phyloP scores from a whole-genome alignment of 1,140 invertebrate genomes.

The Harlomillsia oculata region DNA sequence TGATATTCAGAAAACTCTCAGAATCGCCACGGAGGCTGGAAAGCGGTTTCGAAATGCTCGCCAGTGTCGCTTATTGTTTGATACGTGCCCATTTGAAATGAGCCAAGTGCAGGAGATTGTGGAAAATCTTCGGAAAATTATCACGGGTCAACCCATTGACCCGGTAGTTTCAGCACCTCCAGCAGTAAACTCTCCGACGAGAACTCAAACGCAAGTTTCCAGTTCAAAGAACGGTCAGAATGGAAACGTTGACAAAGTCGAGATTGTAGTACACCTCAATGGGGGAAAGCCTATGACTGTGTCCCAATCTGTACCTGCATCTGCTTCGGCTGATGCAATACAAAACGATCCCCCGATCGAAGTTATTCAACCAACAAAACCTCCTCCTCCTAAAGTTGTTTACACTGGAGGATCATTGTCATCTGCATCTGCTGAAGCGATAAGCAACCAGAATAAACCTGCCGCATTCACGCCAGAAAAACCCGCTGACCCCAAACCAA shows the following conservation, averaged over 20 bases:
- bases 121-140: slow-evolving; percentile 12
- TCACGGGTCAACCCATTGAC: slow-evolving; percentile 2
- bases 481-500: too few species aligned
- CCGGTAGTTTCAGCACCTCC: neutral
- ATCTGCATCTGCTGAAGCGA: too few species aligned
- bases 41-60: slow-evolving; percentile 1
- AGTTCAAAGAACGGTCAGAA: neutral
- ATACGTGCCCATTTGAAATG: slow-evolving; percentile 11
- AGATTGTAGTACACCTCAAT: slow-evolving; percentile 10
- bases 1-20: slow-evolving; percentile 7
- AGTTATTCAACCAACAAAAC: too few species aligned
- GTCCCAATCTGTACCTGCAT: too few species aligned
- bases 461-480: too few species aligned
- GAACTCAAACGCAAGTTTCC: neutral
- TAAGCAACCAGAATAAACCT: too few species aligned
- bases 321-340: too few species aligned
- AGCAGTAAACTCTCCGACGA: neutral
- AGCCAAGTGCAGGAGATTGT: slow-evolving; percentile 13
- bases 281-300: slow-evolving; percentile 3
- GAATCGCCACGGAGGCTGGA: slow-evolving; percentile 12
- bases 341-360: too few species aligned
- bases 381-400: too few species aligned
- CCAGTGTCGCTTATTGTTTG: slow-evolving; percentile 20
- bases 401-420: too few species aligned
- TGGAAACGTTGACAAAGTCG: slow-evolving; percentile 9